phyloP scores from a whole-genome alignment of 2,888 invertebrate species.

The Kuschelorhynchus macadamiae region DNA sequence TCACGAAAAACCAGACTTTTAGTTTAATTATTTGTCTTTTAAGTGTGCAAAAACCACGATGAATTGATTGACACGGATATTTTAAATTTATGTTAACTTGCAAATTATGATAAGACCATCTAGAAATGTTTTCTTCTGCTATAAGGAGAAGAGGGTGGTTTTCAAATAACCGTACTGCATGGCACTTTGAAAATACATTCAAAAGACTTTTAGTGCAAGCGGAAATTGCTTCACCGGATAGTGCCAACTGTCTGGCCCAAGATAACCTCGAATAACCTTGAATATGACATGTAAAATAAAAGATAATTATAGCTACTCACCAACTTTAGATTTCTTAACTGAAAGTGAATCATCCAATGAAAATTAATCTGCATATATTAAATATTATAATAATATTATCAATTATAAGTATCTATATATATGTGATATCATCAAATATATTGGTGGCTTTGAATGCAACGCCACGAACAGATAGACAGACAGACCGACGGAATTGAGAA shows the following conservation, averaged over 20 bases:
- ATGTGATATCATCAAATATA: too few relatives aligned
- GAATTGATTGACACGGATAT: conserved; percentile 5
- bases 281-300: too few relatives aligned
- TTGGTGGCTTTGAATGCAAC: too few relatives aligned
- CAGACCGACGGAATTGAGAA: too few relatives aligned
- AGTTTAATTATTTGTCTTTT: conserved; percentile 22
- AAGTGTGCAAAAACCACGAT: conserved; percentile 8
- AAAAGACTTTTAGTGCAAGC: conserved; percentile 34
- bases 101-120: conserved; percentile 42
- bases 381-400: too few relatives aligned
- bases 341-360: too few relatives aligned
- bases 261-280: too few relatives aligned
- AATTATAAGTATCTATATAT: too few relatives aligned
- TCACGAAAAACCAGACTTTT: conserved; percentile 48
- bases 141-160: conserved; percentile 47
- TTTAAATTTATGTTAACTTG: conserved; percentile 25
- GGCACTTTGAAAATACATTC: conserved; percentile 47
- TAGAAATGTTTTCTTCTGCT: conserved; percentile 51
- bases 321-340: too few relatives aligned
- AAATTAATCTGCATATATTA: too few relatives aligned
- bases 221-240: conserved; percentile 33
- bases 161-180: conserved; percentile 49
- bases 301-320: too few relatives aligned
- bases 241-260: conserved; percentile 36
- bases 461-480: too few relatives aligned